These are phyloP conservation scores for Merodon equestris DNA, from an alignment of 2,888 invertebrate genomes.

Conservation along the genomic window DNA sequence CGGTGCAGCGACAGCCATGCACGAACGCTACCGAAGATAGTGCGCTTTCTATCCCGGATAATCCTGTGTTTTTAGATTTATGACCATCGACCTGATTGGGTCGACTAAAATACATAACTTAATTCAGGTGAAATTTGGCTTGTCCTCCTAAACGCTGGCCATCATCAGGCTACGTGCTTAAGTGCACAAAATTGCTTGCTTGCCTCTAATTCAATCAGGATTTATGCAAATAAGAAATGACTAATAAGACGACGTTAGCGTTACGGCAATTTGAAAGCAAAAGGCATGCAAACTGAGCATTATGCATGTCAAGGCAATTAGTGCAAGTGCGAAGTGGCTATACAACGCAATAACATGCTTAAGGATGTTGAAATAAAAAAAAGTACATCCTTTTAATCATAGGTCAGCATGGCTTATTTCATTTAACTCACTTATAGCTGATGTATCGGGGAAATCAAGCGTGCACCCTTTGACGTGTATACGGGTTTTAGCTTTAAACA, in stretches of 20 bases:
- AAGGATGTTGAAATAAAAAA: too few species aligned
- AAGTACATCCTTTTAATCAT: too few species aligned
- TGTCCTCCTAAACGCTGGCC: neutral
- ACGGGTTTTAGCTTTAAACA: too few species aligned
- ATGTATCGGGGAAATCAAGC: too few species aligned
- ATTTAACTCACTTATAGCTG: too few species aligned
- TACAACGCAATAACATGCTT: neutral
- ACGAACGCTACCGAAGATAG: conserved; percentile 11
- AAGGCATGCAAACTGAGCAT: conserved; percentile 50
- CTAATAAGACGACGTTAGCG: conserved; percentile 31
- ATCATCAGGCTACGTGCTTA: conserved; percentile 4
- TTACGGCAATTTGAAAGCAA: conserved; percentile 28
- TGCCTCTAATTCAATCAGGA: neutral
- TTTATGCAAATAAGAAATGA: neutral
- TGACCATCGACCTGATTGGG: conserved; percentile 40
- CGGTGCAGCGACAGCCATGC: conserved; percentile 10
- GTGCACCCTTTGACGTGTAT: too few species aligned
- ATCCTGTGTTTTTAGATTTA: conserved; percentile 21
- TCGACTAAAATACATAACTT: conserved; percentile 32
- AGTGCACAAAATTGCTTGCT: too few species aligned
- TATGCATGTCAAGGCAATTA: conserved; percentile 41
- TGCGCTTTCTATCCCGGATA: conserved; percentile 20
- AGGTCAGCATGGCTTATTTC: too few species aligned
- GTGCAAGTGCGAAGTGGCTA: conserved; percentile 39
- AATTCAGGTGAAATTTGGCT: conserved; percentile 9